phyloP scores from a whole-genome alignment of 1,140 invertebrate genomes.

The Euschistus heros region DNA sequence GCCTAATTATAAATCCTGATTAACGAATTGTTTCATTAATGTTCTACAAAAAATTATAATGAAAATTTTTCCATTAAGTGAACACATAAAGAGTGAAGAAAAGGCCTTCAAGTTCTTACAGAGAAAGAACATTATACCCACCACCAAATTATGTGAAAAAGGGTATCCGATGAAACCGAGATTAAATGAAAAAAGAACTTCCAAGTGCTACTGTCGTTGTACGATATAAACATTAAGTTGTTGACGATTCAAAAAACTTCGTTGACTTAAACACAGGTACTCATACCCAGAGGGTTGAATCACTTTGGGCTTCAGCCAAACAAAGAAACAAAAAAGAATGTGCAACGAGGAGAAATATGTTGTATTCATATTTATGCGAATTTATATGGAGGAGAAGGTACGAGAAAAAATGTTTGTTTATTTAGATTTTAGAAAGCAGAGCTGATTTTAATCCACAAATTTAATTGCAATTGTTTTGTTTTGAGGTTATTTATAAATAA shows the following conservation, averaged over 20 bases:
- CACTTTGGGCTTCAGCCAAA: not conserved
- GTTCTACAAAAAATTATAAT: not conserved
- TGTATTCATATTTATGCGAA: not conserved
- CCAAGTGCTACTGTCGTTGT: not conserved
- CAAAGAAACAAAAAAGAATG: not conserved
- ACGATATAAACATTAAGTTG: not conserved
- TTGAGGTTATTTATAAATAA: too few species aligned
- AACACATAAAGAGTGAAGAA: not conserved
- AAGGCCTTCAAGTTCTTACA: not conserved
- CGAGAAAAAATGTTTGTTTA: too few species aligned
- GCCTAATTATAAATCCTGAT: not conserved
- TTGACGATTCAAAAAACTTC: not conserved
- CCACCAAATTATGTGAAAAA: not conserved
- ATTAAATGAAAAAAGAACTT: not conserved
- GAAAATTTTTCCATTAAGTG: not conserved
- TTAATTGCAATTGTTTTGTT: too few species aligned
- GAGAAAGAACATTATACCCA: not conserved
- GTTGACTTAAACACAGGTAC: not conserved
- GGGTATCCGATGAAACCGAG: not conserved
- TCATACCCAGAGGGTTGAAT: not conserved
- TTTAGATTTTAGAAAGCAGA: too few species aligned
- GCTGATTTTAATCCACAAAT: not conserved
- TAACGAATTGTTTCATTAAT: not conserved
- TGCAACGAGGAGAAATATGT: not conserved
- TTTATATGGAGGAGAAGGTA: too few species aligned